phyloP scores from a whole-genome alignment of 2,113 vertebrate genomes.

The Brienomyrus longianalis region DNA sequence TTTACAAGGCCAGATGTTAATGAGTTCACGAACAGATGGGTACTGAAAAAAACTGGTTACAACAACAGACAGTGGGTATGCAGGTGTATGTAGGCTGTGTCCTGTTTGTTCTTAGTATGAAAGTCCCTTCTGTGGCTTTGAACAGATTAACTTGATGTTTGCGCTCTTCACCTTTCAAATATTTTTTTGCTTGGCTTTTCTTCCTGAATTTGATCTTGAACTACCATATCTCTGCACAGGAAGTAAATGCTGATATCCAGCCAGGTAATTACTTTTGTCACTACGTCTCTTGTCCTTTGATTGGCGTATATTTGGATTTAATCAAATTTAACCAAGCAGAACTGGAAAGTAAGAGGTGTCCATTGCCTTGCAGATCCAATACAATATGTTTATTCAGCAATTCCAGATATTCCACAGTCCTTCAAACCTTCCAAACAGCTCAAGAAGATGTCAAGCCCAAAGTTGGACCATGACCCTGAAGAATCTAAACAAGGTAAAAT shows the following conservation, averaged over 20 bases:
- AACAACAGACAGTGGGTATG: background rate
- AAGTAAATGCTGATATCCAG: slow-evolving; percentile 64
- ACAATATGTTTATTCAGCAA: slow-evolving; percentile 67
- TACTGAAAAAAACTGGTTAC: background rate
- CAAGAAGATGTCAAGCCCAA: slow-evolving; percentile 49
- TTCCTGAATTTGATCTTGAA: slow-evolving; percentile 38
- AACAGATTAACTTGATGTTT: background rate
- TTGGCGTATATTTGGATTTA: background rate
- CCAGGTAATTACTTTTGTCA: slow-evolving; percentile 64
- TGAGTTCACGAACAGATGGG: background rate
- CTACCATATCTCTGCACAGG: slow-evolving; percentile 67
- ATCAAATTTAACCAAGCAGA: slow-evolving; percentile 13
- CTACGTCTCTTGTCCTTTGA: background rate
- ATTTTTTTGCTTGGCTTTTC: slow-evolving; percentile 24
- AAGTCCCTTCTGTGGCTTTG: background rate
- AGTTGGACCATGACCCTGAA: slow-evolving; percentile 46
- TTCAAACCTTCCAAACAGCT: slow-evolving; percentile 53
- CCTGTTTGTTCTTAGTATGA: background rate
- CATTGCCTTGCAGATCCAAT: slow-evolving; percentile 57
- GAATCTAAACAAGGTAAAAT: slow-evolving; percentile 77
- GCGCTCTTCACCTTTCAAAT: slow-evolving; percentile 7
- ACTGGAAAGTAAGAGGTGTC: slow-evolving; percentile 13
- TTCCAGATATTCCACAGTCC: slow-evolving; percentile 67
- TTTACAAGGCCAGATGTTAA: background rate
- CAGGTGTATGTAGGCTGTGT: background rate